Percentiles rank a stretch among this genome's conserved stretches.
phyloP scores from a whole-genome alignment of 2,113 vertebrate species.

The Athene noctua region DNA sequence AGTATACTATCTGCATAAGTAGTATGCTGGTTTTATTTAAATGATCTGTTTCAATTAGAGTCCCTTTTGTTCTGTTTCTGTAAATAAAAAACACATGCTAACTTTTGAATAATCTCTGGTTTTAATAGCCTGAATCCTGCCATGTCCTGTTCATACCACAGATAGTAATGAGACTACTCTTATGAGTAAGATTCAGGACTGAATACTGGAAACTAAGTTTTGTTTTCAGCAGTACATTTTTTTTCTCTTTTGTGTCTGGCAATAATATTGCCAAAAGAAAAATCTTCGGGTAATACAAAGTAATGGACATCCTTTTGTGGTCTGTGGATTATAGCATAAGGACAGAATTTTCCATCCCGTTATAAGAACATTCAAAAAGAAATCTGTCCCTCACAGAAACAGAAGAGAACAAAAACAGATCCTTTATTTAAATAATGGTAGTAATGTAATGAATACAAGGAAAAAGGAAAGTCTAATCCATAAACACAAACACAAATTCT shows the following conservation, averaged over 20 bases:
- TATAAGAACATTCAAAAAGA: background rate
- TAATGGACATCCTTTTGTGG: background rate
- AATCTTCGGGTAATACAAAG: background rate
- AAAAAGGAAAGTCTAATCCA: background rate
- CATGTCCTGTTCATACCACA: background rate
- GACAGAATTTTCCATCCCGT: background rate
- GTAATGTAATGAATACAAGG: background rate
- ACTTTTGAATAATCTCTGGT: conserved; percentile 9
- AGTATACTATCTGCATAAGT: background rate
- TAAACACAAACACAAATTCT: background rate
- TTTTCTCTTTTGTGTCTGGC: background rate
- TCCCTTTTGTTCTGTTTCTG: conserved; percentile 28
- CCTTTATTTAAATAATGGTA: background rate
- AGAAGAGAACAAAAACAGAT: background rate
- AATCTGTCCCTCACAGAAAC: background rate
- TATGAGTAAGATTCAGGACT: background rate
- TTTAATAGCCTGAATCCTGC: conserved; percentile 3
- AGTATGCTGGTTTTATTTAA: background rate
- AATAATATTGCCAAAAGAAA: background rate
- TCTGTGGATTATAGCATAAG: background rate
- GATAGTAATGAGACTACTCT: background rate
- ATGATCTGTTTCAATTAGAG: background rate
- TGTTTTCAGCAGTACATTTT: background rate
- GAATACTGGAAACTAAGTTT: background rate
- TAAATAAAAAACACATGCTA: conserved; percentile 29